Conservation (phyloP, 2,888 invertebrate species). For the Lasioglossum vierecki region DNA sequence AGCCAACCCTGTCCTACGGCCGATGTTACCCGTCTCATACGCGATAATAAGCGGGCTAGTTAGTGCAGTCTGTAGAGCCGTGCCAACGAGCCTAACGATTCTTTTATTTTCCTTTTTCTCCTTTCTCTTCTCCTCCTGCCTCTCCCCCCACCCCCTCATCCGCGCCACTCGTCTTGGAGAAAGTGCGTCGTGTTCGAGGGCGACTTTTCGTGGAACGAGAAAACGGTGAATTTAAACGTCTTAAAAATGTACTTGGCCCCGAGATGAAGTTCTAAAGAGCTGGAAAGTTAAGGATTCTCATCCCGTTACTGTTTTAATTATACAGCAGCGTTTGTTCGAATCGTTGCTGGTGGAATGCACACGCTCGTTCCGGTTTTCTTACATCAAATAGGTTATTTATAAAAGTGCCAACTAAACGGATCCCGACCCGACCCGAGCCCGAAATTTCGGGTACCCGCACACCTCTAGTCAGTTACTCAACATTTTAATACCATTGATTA, state of each 20-base stretch:
- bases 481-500: too few relatives aligned
- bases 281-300: not conserved
- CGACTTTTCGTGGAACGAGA: constrained; percentile 1
- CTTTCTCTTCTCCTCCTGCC: not conserved
- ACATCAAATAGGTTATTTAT: not conserved
- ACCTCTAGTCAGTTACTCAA: too few relatives aligned
- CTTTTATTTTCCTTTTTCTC: constrained; percentile 30
- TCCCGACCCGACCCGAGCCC: too few relatives aligned
- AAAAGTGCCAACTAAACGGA: not conserved
- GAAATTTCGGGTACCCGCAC: too few relatives aligned
- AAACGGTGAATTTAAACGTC: not conserved
- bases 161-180: not conserved
- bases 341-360: not conserved
- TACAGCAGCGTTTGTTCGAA: not conserved
- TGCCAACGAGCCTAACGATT: constrained; percentile 37
- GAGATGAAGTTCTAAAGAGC: not conserved
- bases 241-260: not conserved
- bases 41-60: constrained; percentile 72
- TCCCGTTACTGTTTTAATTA: constrained; percentile 6
- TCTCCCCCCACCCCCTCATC: not conserved
- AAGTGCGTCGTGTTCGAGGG: constrained; percentile 12
- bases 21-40: constrained; percentile 61
- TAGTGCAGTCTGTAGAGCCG: constrained; percentile 49
- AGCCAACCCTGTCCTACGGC: constrained; percentile 36
- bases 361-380: not conserved